Percentiles rank a stretch among this genome's conserved stretches.
These are phyloP conservation scores for Coleophora flavipennella DNA, from an alignment of 2,888 invertebrate genomes.

Conservation along the genomic window DNA sequence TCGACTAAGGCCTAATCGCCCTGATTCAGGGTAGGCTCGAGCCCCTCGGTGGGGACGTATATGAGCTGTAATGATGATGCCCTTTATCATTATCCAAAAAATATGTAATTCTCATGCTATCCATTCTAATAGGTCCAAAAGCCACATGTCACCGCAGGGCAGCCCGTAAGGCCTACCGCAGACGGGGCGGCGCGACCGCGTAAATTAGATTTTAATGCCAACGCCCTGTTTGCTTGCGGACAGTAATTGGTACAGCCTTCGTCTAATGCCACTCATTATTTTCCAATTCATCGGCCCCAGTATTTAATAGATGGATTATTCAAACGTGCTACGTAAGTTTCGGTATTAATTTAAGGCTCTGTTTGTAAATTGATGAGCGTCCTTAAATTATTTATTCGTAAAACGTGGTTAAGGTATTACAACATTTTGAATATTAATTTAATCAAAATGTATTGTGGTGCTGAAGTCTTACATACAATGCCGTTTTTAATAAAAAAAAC, in stretches of 20 bases:
- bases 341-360: slow-evolving; percentile 28
- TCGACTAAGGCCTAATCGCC: too few relatives aligned
- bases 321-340: slow-evolving; percentile 23
- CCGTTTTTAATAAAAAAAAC: too few relatives aligned
- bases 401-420: too few relatives aligned
- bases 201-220: slow-evolving; percentile 72
- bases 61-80: too few relatives aligned
- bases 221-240: slow-evolving; percentile 56
- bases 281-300: slow-evolving; percentile 60
- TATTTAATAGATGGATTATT: slow-evolving; percentile 58
- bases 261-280: slow-evolving; percentile 68
- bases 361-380: slow-evolving; percentile 3
- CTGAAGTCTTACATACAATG: too few relatives aligned
- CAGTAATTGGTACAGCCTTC: slow-evolving; percentile 66
- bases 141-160: slow-evolving; percentile 26
- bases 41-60: too few relatives aligned
- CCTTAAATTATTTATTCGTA: too few relatives aligned
- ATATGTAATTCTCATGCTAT: slow-evolving; percentile 20
- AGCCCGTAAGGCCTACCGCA: slow-evolving; percentile 15
- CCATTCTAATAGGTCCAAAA: slow-evolving; percentile 25
- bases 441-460: too few relatives aligned
- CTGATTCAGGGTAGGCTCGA: too few relatives aligned
- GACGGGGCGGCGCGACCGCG: slow-evolving; percentile 32
- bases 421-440: too few relatives aligned
- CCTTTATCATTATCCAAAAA: too few relatives aligned